Base-by-base conservation (phyloP, 2,797 vertebrate genomes). In the Typhlichthys subterraneus region DNA sequence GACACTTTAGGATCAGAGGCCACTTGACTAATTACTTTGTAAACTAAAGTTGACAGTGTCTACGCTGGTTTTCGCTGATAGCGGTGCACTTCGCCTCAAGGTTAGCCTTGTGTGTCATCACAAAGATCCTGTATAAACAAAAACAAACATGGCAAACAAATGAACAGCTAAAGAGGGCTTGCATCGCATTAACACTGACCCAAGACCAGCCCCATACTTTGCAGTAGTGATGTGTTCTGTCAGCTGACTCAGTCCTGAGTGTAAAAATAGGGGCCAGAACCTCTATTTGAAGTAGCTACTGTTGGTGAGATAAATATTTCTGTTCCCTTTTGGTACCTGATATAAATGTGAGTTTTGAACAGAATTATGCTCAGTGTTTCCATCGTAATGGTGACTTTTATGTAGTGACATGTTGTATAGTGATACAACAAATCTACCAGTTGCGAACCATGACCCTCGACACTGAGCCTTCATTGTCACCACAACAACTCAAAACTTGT, bases 1-100 rank as follows among this genome's bases (percentile, higher is more conserved):
- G 81, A 73, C 78, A 82, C 69, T 23, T 17, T 1, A 12, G 66
- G 61, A 84, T 77, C 71, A 76, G 72, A 71, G 69, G 59, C 57
- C 54, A 67, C 17, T 57, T 80, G 68, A 70, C 68, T 80, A 82
- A 84, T 83, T 82, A 73, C 76, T 71, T 57, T 65, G 33, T 53
- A 54, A 81, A 85, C n/a, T 11, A 69, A 66, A 70, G 53, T 73
- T 78, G 75, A 79, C 63, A 63, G 67, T 5, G 59, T 46, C 33
- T 61, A 68, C 55, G 57, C 57, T 59, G 62, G 64, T 70, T 69
- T 69, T 63, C 58, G 75, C 65, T 78, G 68, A 77, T 63, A 63
- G 56, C 63, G 45, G 71, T 47, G 53, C 54, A 69, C 57, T 63
- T 42, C 59, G 38, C 61, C 74, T 45, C 50, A 69, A 69, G 70